These are phyloP conservation scores for Trichacis sp. DNA, from an alignment of 2,888 invertebrate species.

Conservation along the genomic window DNA sequence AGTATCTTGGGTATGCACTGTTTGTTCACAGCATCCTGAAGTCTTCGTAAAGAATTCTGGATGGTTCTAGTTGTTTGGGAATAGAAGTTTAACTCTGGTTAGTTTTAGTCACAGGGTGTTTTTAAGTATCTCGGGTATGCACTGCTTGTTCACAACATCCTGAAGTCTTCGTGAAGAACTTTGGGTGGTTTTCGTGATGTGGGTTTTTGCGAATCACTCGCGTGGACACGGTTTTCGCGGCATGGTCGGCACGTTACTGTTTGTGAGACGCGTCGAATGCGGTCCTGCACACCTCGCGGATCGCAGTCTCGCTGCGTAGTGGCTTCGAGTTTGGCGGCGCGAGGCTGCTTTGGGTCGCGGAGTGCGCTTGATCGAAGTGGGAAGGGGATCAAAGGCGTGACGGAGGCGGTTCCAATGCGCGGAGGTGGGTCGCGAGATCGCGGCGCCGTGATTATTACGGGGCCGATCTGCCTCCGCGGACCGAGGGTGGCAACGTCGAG, in stretches of 20 bases:
- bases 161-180: no score
- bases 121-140: neutral
- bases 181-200: neutral
- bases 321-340: conserved; percentile 51
- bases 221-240: conserved; percentile 10
- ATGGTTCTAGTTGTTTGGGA: no score
- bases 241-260: no score
- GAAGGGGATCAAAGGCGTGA: conserved; percentile 54
- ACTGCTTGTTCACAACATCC: neutral
- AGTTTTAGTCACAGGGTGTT: neutral
- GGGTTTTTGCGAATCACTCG: conserved; percentile 4
- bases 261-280: conserved; percentile 57
- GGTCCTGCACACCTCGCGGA: conserved; percentile 63
- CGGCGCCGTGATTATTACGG: conserved; percentile 68
- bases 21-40: neutral
- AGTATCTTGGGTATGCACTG: neutral
- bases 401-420: conserved; percentile 64
- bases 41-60: no score
- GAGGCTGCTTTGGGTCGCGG: conserved; percentile 43
- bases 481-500: conserved; percentile 52
- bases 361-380: conserved; percentile 43
- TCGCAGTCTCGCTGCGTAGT: conserved; percentile 69
- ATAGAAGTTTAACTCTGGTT: no score
- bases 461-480: conserved; percentile 63
- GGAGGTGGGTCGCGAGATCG: conserved; percentile 67